Evolutionary conservation across 2,113 vertebrate genomes (phyloP).

Genomic region (Nicator chloris): DNA sequence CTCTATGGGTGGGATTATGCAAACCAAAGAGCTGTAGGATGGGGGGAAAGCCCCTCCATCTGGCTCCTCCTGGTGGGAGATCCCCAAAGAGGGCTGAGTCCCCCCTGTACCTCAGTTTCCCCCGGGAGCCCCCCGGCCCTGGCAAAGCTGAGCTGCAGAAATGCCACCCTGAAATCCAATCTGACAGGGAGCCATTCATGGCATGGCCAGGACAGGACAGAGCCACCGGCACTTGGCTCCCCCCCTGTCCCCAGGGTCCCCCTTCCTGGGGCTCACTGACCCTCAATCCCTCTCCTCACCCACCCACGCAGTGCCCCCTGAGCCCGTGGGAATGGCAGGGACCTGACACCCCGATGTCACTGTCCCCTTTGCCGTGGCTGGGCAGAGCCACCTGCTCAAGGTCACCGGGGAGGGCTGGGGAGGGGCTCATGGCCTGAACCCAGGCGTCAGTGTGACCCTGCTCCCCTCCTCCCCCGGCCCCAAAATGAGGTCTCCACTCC

Average conservation of each 20-base stretch:
- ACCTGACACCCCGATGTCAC: not conserved
- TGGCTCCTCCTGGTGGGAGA: fast-evolving
- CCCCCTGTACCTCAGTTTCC: not conserved
- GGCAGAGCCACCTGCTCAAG: conserved; percentile 5
- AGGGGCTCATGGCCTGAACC: not conserved
- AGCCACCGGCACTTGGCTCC: not conserved
- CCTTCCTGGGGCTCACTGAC: not conserved
- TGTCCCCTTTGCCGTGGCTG: not conserved
- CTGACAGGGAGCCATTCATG: not conserved
- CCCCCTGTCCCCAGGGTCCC: not conserved
- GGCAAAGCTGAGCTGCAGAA: not conserved
- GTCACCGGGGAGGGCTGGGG: not conserved
- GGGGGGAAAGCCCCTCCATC: not conserved
- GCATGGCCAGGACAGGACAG: not conserved
- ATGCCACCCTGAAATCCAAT: conserved; percentile 47
- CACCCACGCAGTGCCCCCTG: not conserved
- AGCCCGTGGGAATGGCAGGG: not conserved
- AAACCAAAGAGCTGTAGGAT: not conserved
- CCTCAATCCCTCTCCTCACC: not conserved
- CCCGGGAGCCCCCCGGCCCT: not conserved
- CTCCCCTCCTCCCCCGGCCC: not conserved
- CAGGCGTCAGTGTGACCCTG: not conserved
- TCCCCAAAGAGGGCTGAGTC: not conserved
- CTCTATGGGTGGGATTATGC: not conserved
- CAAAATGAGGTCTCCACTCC: not conserved